Base-by-base conservation (phyloP, 2,888 invertebrate genomes). In the Oscheius sp. region DNA sequence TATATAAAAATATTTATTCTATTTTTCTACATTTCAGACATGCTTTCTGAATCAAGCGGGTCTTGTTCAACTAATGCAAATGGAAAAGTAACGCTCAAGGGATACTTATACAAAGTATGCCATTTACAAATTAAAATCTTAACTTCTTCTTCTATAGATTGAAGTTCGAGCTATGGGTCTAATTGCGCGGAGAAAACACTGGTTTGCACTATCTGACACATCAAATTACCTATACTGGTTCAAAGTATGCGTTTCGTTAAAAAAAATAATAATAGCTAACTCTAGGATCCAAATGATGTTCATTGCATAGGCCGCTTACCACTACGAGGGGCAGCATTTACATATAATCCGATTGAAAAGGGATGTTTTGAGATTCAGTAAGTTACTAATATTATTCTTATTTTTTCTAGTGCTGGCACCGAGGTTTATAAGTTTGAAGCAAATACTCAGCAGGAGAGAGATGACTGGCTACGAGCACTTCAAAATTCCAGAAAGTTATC, bases 281-380 rank as follows among this genome's bases (percentile, higher is more conserved):
- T 69, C 65, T 73, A 81, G 72, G 81, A 78, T 33, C 71, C 77
- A 3, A 73, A 75, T 25, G 84, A 84, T 69, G 75, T 83, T 6
- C 74, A 78, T 46, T 81, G 80, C 52, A 69, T 77, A 17, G 84
- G 84, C 8, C 66, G 82, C 31, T 71, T 84, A 17, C 69, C 75
- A 15, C 67, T 84, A 37, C 70, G 71, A 23, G 84, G 84, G 2
- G 82, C 84, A 27, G 84, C 84, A 3, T 83, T 84, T 58, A 82
- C 82, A 0, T 83, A 80, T 70, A 81, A 84, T 70, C 82, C 84
- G 3, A 69, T 74, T 25, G 81, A 84, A 50, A 76, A 75, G 45
- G 83, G 83, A 10, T 65, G 78, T n/a, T 84, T 84, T 70, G 84
- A 83, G 37, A 82, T 84, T 33, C 83, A 81, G 83, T 84, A 27